Evolutionary conservation across 2,797 vertebrate species (phyloP).

Genomic region (Oryzias sinensis): DNA sequence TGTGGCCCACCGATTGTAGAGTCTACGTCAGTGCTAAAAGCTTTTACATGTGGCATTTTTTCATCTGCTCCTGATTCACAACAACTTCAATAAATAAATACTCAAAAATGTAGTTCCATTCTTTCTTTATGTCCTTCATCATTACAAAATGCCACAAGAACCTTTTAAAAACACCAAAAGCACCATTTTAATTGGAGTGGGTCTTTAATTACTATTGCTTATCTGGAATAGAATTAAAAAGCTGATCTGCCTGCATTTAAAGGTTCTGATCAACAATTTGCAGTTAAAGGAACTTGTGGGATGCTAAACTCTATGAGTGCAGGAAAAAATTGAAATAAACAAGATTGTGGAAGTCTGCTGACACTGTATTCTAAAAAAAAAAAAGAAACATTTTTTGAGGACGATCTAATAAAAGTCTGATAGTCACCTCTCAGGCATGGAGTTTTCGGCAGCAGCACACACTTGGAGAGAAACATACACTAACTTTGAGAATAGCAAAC

Average conservation of each 20-base stretch:
- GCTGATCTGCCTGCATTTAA: conserved; percentile 12
- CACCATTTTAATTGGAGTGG: too few relatives aligned
- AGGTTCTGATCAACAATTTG: background rate
- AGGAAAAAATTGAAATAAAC: conserved; percentile 6
- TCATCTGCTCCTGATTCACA: too few relatives aligned
- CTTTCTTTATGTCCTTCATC: too few relatives aligned
- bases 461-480: conserved; percentile 54
- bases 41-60: too few relatives aligned
- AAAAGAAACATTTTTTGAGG: background rate
- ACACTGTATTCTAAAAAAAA: background rate
- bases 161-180: too few relatives aligned
- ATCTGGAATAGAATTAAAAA: background rate
- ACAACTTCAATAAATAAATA: too few relatives aligned
- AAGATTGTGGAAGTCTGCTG: background rate
- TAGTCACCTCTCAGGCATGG: conserved; percentile 41
- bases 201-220: conserved; percentile 10
- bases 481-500: conserved; percentile 34
- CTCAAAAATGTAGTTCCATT: too few relatives aligned
- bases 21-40: too few relatives aligned
- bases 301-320: background rate
- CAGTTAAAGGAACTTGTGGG: conserved; percentile 1
- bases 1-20: too few relatives aligned
- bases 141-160: too few relatives aligned
- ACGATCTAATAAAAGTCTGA: conserved; percentile 8
- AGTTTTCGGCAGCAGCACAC: conserved; percentile 44